Evolutionary conservation across 2,888 invertebrate species (phyloP).

Genomic region (Apamea sordens): DNA sequence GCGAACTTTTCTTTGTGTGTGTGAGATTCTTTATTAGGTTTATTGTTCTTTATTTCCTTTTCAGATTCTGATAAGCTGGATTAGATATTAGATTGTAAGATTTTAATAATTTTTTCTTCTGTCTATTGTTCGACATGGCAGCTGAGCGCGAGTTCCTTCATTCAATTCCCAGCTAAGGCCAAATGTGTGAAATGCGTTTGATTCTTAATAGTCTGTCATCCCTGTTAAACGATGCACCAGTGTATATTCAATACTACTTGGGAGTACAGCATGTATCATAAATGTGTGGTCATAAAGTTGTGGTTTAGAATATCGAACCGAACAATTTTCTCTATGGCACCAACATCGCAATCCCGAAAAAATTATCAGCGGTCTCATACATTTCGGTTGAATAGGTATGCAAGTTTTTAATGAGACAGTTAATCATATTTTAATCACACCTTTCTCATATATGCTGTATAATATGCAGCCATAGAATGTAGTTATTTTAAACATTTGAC

Average conservation of each 20-base stretch:
- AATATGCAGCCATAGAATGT: no score
- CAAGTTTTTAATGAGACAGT: background rate
- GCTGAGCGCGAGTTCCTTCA: background rate
- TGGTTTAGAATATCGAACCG: background rate
- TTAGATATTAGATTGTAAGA: background rate
- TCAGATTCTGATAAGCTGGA: background rate
- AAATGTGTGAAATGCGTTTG: background rate
- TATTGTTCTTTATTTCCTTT: constrained; percentile 16
- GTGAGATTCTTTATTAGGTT: constrained; percentile 37
- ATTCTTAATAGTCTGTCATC: background rate
- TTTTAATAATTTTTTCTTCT: background rate
- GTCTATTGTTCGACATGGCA: background rate
- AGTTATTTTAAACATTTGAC: no score
- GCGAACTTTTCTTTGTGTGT: constrained; percentile 43
- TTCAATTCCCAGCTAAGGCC: background rate
- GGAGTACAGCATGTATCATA: background rate
- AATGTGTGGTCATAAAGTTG: background rate
- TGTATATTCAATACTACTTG: background rate
- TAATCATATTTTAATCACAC: background rate
- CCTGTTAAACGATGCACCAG: background rate
- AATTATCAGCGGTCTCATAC: background rate
- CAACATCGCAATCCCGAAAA: background rate
- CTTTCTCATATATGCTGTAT: background rate
- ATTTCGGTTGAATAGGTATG: background rate
- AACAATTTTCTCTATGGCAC: background rate